phyloP scores from a whole-genome alignment of 2,113 vertebrate species.

The Chiloscyllium plagiosum region DNA sequence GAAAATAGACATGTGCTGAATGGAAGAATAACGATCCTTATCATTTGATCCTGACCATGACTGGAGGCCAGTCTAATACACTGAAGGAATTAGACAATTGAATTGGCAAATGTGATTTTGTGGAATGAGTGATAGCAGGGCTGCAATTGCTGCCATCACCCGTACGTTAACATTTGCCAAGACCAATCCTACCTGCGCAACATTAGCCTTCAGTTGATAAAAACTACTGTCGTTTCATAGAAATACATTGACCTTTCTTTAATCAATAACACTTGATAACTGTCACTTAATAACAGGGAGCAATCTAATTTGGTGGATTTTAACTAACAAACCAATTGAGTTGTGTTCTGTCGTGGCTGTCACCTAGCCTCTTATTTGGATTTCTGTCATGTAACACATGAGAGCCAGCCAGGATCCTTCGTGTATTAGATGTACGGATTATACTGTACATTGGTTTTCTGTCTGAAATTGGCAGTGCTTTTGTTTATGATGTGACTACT shows the following conservation, averaged over 20 bases:
- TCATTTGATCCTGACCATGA: background rate
- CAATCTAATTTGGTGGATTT: background rate
- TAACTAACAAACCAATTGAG: background rate
- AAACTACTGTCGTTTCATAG: background rate
- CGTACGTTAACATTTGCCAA: background rate
- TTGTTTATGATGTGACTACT: background rate
- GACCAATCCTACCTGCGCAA: background rate
- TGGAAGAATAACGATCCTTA: background rate
- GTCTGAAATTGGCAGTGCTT: slow-evolving; percentile 1
- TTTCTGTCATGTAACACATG: background rate
- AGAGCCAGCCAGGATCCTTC: background rate
- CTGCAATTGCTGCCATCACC: background rate
- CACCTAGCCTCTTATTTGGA: background rate
- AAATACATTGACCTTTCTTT: background rate
- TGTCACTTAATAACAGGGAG: background rate
- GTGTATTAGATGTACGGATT: background rate
- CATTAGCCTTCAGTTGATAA: background rate
- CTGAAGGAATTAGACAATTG: background rate
- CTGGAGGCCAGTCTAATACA: background rate
- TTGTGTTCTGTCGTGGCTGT: background rate
- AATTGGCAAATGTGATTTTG: background rate
- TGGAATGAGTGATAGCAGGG: background rate
- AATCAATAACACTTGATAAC: background rate
- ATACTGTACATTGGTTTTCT: slow-evolving; percentile 18
- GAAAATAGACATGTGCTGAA: background rate